These are phyloP conservation scores for Drosophila takahashii DNA, from an alignment of 1,140 invertebrate species.

Conservation along the genomic window DNA sequence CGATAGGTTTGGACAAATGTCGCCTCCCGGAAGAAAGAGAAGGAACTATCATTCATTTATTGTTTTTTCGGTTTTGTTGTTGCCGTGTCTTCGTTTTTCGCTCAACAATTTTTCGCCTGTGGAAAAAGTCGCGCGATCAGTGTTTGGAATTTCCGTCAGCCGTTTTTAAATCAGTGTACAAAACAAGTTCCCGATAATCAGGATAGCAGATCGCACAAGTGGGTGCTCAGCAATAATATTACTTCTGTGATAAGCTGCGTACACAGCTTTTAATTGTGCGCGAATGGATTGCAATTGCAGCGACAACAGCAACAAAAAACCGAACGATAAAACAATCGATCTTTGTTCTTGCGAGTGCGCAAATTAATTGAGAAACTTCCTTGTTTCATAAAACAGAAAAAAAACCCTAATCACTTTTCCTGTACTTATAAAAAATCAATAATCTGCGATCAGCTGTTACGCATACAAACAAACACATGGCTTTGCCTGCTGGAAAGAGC, in stretches of 20 bases:
- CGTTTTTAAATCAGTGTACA: not conserved
- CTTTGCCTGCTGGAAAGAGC: constrained; percentile 35
- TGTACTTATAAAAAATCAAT: constrained; percentile 54
- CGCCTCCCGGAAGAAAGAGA: no score
- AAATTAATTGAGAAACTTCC: constrained; percentile 19
- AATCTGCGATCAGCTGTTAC: constrained; percentile 70
- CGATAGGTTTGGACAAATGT: not conserved
- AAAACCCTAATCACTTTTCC: not conserved
- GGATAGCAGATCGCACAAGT: constrained; percentile 8
- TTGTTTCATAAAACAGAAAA: constrained; percentile 8
- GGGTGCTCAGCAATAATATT: constrained; percentile 24
- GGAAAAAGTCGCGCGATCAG: constrained; percentile 19
- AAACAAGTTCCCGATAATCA: not conserved
- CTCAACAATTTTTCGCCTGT: constrained; percentile 21
- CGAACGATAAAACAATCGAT: constrained; percentile 16
- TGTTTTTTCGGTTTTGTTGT: constrained; percentile 36
- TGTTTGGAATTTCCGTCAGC: constrained; percentile 6
- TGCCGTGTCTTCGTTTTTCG: constrained; percentile 25
- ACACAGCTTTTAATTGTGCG: constrained; percentile 66
- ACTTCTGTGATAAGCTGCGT: constrained; percentile 64
- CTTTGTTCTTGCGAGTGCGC: constrained; percentile 34
- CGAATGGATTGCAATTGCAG: constrained; percentile 32
- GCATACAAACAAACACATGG: constrained; percentile 40
- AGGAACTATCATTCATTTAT: not conserved
- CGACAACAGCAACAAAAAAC: constrained; percentile 21